Evolutionary conservation across 2,113 vertebrate genomes (phyloP), one percentile per base, ranked within the genome.

Genomic region (Nannobrachium achirus): DNA sequence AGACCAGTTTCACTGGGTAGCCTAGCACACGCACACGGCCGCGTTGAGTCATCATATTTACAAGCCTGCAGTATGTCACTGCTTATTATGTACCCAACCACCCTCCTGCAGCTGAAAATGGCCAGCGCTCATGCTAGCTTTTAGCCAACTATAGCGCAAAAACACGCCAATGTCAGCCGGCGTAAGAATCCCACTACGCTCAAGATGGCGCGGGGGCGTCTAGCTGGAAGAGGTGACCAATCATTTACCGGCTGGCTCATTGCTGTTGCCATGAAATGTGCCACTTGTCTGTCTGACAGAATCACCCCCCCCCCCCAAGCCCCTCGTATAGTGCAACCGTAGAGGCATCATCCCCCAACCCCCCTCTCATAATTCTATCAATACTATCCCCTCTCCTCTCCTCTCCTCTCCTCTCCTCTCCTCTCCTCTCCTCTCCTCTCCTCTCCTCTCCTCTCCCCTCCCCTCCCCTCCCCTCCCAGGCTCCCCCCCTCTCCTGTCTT

Each of bases 201-300:
- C 15, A 14, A 55, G 51, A 60, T 51, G 60, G 67, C 66, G n/a
- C 25, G 25, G 25, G 1, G 58, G 59, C 1, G 62, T 76, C n/a
- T n/a, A 65, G 73, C 39, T 67, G 78, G 79, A 84, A 78, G 65
- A 62, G 49, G 25, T 46, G 60, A 76, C 66, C 68, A 58, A n/a
- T 45, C 6, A 15, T 44, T 67, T 55, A 76, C 71, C 7, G 19
- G 50, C 71, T 71, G 74, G 76, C 76, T 86, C 42, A 49, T 71
- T 56, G 71, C 77, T 69, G 81, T 59, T 56, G 71, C 55, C 55
- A 49, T 44, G 48, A 71, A 33, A 39, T 80, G 55, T 71, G 68
- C 62, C 64, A 82, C 80, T 84, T 75, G 44, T 70, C 63, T 74
- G 60, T 65, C 60, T 61, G 69, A 66, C 39, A 66, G 38, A 63